Base-by-base conservation (phyloP, 1,140 invertebrate genomes). In the Scaptomyza montana region DNA sequence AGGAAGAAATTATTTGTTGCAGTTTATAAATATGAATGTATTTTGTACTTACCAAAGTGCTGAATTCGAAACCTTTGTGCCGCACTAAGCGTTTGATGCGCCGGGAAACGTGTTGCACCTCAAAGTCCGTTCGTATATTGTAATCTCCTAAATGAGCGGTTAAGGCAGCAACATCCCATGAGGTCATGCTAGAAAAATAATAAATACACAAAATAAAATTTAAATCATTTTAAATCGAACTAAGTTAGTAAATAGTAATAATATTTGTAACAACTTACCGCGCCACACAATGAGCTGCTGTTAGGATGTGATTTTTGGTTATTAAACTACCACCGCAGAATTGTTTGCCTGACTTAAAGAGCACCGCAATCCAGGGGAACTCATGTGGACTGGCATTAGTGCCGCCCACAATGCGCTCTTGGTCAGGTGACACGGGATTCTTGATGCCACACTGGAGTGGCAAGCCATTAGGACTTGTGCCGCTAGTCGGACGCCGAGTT, bases 281-380 rank as follows among this genome's bases (percentile, higher is more conserved):
- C 36, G 96, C 96, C 46, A 98, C 96, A 90, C 97, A 98, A 92
- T 98, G 97, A 10, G 97, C 97, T 1, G 97, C 97, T 2, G 97
- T 96, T 1, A 99, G 92, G 28, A 98, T 95, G 91, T 98, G 97
- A 49, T 95, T 93, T 81, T 97, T 96, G 50, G 98, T 96, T 12
- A 98, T 93, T 0, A 97, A 96, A 28, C 89, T 91, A 5, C 97
- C 97, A 1, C 97, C 97, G 91, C 97, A 98, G 92, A 98, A 98
- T 89, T 98, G 96, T 54, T 96, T 94, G 28, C 95, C 96, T 9
- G 93, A 94, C 89, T 97, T 97, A 87, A 97, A 96, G 2, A 98
- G 92, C 10, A 95, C 96, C 0, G 95, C 96, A 33, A 97, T 96
- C 96, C 96, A 97, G 19, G 96, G 97, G 95, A 96, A 97, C 90